A percentile compares a stretch with the other conserved stretches of the same genome.
Evolutionary conservation across 2,888 invertebrate species (phyloP).

Genomic region (Crematogaster levior): DNA sequence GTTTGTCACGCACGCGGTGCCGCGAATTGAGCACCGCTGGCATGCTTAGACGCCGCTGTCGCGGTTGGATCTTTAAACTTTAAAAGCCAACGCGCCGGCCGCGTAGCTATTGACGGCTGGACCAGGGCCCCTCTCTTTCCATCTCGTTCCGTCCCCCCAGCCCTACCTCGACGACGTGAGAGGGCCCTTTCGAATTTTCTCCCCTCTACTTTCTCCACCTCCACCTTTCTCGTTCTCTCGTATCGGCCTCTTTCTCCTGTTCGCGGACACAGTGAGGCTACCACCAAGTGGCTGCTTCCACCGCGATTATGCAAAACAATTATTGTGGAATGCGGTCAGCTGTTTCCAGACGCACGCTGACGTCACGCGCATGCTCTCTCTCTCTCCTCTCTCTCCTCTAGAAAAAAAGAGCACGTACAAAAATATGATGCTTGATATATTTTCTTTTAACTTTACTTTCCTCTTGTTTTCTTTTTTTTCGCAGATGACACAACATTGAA

Average conservation of each 20-base stretch:
- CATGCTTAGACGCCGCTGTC: conserved; percentile 72
- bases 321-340: conserved; percentile 85
- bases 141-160: conserved; percentile 36
- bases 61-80: conserved; percentile 83
- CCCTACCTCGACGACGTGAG: neutral
- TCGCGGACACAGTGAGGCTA: conserved; percentile 43
- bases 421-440: conserved; percentile 24
- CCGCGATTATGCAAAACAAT: conserved; percentile 84
- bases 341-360: conserved; percentile 81
- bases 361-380: conserved; percentile 76
- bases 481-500: neutral
- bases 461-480: neutral
- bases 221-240: conserved; percentile 21
- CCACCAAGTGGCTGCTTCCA: conserved; percentile 66
- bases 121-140: conserved; percentile 63
- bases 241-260: conserved; percentile 24
- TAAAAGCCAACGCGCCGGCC: conserved; percentile 81
- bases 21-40: conserved; percentile 79
- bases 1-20: neutral
- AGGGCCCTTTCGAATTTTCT: conserved; percentile 66
- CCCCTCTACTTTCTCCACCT: conserved; percentile 50
- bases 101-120: conserved; percentile 78
- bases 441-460: neutral
- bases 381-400: conserved; percentile 12
- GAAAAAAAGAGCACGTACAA: conserved; percentile 46